Evolutionary conservation across 2,113 vertebrate species (phyloP).

Genomic region (Micronisus gabar): DNA sequence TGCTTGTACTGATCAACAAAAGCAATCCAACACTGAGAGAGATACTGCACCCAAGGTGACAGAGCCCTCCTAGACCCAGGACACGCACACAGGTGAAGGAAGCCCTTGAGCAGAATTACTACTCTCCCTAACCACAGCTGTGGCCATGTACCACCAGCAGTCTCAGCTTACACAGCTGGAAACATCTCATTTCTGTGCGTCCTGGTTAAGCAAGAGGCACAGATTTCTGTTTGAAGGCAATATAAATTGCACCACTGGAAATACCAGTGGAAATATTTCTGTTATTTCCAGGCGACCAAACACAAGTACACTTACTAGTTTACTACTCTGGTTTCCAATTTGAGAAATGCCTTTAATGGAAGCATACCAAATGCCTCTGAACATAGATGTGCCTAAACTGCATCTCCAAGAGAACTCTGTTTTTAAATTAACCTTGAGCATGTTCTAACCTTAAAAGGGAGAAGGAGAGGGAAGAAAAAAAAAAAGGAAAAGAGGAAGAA

Average conservation of each 20-base stretch:
- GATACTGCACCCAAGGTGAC: rapidly evolving
- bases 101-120: background rate
- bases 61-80: background rate
- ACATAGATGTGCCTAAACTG: background rate
- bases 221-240: background rate
- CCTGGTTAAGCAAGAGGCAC: background rate
- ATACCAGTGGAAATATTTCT: background rate
- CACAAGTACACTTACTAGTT: background rate
- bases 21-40: background rate
- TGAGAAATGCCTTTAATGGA: background rate
- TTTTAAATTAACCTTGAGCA: background rate
- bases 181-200: background rate
- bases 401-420: background rate
- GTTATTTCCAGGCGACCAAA: slow-evolving; percentile 31
- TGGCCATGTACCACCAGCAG: background rate
- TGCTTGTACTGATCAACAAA: background rate
- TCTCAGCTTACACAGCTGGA: background rate
- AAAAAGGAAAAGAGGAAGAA: background rate
- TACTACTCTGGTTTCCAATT: slow-evolving; percentile 12
- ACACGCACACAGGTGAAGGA: background rate
- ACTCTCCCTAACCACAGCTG: background rate
- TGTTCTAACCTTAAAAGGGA: background rate
- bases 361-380: background rate
- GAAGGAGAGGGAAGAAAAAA: background rate
- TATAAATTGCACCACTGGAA: background rate